Base-by-base conservation (phyloP, 2,888 invertebrate species). In the Cartodere bifasciata region DNA sequence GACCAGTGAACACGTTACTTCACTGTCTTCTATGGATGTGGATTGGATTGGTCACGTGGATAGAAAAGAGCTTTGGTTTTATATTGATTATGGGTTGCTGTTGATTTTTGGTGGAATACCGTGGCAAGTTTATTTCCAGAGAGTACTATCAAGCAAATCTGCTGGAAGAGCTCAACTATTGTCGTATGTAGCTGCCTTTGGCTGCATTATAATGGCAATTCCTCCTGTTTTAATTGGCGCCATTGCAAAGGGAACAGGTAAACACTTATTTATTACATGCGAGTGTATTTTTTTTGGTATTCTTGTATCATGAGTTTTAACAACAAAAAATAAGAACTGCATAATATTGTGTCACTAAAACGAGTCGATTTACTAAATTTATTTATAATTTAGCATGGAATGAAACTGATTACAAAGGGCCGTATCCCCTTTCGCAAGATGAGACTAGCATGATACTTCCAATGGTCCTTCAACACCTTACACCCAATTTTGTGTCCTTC, bases 61-160 rank as follows among this genome's bases (percentile, higher is more conserved):
- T 0, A 62, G 75, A 0, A 62, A 68, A 2, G 79, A 84, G 49
- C 72, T 80, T 46, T 84, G 83, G 67, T 78, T 68, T 46, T 95
- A 94, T 56, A 48, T 86, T 29, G 95, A 95, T 63, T 80, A 85
- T 46, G 88, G 86, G 7, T 63, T 95, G 45, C 66, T 97, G 46
- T 68, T 95, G 35, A 65, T 94, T 27, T 91, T 95, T 50, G 95
- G 95, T 11, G 95, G 95, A 23, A 94, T 95, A 47, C 95, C 95
- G 1, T 95, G 95, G 92, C 90, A 94, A 76, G 95, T 95, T 16
- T 97, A 97, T 59, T 97, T 97, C 64, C 97, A 98, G 68, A 73
- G 97, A 23, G 97, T 98, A 29, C 65, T 98, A 48, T 95, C 95
- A 37, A 90, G 94, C 52, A 92, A 90, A 68, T 85, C 91, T 1